Conservation (phyloP, 2,888 invertebrate genomes). For the Tenodera sinensis region DNA sequence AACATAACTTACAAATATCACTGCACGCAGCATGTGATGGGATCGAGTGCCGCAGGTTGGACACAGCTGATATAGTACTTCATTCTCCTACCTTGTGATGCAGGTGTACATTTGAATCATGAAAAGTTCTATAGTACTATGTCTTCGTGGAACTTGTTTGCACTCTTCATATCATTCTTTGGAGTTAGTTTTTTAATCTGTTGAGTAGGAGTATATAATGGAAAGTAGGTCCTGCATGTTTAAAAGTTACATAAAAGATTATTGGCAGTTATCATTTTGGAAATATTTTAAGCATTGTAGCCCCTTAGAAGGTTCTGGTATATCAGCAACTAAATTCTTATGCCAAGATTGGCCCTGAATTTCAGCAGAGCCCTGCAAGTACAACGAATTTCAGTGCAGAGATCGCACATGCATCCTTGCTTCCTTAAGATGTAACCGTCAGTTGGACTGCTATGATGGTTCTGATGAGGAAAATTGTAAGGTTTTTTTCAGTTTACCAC, state of each 20-base stretch:
- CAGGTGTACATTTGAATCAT: no score
- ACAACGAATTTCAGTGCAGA: conserved; percentile 45
- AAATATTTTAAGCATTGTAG: no score
- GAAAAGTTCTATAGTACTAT: no score
- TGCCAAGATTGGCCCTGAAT: neutral
- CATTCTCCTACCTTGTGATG: no score
- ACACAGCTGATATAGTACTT: no score
- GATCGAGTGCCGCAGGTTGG: no score
- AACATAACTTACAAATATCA: no score
- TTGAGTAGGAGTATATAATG: neutral
- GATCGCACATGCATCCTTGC: conserved; percentile 44
- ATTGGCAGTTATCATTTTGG: no score
- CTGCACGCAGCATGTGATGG: no score
- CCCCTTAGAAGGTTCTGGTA: neutral
- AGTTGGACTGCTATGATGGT: conserved; percentile 54
- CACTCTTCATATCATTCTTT: neutral
- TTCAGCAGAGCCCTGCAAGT: conserved; percentile 25
- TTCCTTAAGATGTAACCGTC: conserved; percentile 56
- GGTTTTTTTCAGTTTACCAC: neutral
- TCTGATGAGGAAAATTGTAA: conserved; percentile 60
- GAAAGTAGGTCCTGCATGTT: no score
- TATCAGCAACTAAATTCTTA: neutral
- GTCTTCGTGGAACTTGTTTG: neutral
- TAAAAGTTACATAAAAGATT: no score
- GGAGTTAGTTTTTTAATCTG: neutral